Conservation (phyloP, 1,140 invertebrate species). For the Mamestra configurata region DNA sequence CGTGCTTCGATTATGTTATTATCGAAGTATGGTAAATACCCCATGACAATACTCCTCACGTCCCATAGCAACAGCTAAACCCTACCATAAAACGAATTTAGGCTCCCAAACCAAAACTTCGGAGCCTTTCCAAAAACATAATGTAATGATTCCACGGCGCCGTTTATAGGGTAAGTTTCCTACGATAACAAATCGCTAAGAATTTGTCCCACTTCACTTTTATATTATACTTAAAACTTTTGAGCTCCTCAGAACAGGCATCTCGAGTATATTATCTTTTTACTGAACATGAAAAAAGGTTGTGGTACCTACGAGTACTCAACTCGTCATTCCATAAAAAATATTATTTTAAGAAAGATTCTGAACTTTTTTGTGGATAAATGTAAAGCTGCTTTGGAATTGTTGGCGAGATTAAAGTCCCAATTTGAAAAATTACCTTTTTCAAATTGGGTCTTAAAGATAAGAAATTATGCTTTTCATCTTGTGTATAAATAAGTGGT, state of each 20-base stretch:
- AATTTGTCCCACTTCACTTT: conserved; percentile 51
- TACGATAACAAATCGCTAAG: conserved; percentile 52
- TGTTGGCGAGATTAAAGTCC: not conserved
- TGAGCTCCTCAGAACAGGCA: conserved; percentile 21
- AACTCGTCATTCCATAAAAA: conserved; percentile 31
- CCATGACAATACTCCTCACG: not conserved
- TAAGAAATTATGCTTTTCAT: too few relatives aligned
- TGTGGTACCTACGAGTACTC: not conserved
- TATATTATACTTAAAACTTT: conserved; percentile 53
- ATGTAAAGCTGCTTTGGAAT: not conserved
- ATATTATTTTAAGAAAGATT: conserved; percentile 13
- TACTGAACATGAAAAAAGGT: conserved; percentile 46
- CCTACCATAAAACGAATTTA: too few relatives aligned
- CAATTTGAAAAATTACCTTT: too few relatives aligned
- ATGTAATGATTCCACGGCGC: conserved; percentile 47
- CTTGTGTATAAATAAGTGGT: too few relatives aligned
- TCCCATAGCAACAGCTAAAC: too few relatives aligned
- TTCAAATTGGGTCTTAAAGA: too few relatives aligned
- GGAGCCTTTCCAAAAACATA: conserved; percentile 28
- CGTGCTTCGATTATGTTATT: too few relatives aligned
- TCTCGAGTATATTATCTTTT: conserved; percentile 48
- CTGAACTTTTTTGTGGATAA: not conserved
- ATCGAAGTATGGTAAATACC: too few relatives aligned
- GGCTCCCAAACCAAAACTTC: not conserved
- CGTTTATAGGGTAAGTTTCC: conserved; percentile 54